Percentiles rank a stretch among this genome's conserved stretches.
These are phyloP conservation scores for Mesorhabditis sp. DNA, from an alignment of 2,888 invertebrate species.

Conservation along the genomic window DNA sequence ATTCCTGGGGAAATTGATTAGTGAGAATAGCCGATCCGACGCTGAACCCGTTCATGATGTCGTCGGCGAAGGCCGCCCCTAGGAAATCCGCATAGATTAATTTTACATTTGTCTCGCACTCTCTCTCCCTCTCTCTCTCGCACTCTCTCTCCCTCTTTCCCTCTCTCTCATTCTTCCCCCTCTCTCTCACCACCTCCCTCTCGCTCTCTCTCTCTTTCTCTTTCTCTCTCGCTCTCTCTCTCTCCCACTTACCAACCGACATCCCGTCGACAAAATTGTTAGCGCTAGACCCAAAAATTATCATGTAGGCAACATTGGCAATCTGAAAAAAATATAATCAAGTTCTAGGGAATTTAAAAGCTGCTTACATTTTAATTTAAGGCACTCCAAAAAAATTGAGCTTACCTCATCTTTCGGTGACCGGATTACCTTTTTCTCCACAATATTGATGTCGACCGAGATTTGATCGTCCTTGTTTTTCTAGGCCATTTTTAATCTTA, in stretches of 20 bases:
- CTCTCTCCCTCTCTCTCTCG: no score
- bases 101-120: no score
- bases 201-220: no score
- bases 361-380: no score
- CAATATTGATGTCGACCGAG: constrained; percentile 36
- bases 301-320: constrained; percentile 55
- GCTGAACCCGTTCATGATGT: constrained; percentile 42
- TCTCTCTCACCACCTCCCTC: no score
- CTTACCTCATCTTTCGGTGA: constrained; percentile 37
- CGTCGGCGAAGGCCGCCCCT: constrained; percentile 52
- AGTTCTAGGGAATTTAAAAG: no score
- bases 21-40: constrained; percentile 53
- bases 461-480: constrained; percentile 22
- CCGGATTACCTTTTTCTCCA: constrained; percentile 47
- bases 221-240: no score
- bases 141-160: no score
- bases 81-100: background rate
- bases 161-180: no score
- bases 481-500: no score
- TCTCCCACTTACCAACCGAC: constrained; percentile 8
- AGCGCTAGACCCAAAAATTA: constrained; percentile 51
- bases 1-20: constrained; percentile 53
- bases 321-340: constrained; percentile 10
- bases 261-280: constrained; percentile 56
- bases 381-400: no score